A percentile compares a stretch with the other conserved stretches of the same genome.
Evolutionary conservation across 2,797 vertebrate species (phyloP).

Genomic region (Sylvilagus floridanus): DNA sequence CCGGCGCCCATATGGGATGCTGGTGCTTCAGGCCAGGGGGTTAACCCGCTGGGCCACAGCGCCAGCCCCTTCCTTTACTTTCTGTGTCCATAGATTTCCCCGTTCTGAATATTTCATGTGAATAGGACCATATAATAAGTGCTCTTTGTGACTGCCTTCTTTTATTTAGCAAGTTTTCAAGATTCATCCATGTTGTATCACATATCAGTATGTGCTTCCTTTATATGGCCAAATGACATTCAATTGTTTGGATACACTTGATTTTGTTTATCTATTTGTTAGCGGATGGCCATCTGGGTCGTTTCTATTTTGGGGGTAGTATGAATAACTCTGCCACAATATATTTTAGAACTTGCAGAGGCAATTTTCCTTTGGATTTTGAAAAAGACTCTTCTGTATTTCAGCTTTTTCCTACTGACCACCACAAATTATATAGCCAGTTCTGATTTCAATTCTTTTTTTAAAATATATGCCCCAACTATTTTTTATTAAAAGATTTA

Average conservation of each 20-base stretch:
- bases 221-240: background rate
- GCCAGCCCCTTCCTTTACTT: background rate
- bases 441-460: background rate
- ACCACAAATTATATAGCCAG: background rate
- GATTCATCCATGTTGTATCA: background rate
- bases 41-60: background rate
- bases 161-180: conserved; percentile 10
- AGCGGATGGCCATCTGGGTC: background rate
- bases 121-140: background rate
- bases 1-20: too few relatives aligned
- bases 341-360: background rate
- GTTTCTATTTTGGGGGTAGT: background rate
- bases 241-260: background rate
- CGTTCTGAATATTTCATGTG: background rate
- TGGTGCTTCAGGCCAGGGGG: too few relatives aligned
- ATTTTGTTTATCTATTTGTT: background rate
- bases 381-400: background rate
- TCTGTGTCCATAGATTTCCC: background rate
- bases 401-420: background rate
- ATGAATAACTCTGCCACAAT: background rate
- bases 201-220: background rate
- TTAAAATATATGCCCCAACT: too few relatives aligned
- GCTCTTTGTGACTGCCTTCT: background rate
- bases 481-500: too few relatives aligned
- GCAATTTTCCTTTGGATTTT: background rate